Base-by-base conservation (phyloP, 2,797 vertebrate species). In the Bradypodion pumilum region DNA sequence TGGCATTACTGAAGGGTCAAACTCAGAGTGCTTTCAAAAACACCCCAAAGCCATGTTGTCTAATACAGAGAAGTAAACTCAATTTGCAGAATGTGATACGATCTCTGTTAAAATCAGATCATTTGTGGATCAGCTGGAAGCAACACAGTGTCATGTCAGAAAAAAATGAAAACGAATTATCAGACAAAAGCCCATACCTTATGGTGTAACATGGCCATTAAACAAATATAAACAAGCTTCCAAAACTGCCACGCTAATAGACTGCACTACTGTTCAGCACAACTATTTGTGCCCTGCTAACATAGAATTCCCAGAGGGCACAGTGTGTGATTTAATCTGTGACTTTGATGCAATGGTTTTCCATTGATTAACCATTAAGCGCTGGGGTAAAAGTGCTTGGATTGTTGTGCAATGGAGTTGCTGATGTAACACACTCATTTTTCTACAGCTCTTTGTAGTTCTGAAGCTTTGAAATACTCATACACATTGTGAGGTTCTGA, bases 361-460 rank as follows among this genome's bases (percentile, higher is more conserved):
- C 52, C 65, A 81, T 85, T 85, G 84, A 85, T 85, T 81, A 81
- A 81, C 73, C 66, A 69, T 85, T 75, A 69, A 70, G 32, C 84
- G 25, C 6, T 63, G 65, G 63, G 25, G 10, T 70, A 76, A n/a
- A 69, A 81, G 66, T 25, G 32, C 35, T 77, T 32, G 23, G 19
- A 68, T 27, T 59, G 63, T 80, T 15, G 5, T 63, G n/a, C 44
- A 65, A 27, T 52, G 42, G 21, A n/a, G 62, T 63, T 80, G 35
- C 62, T 23, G 40, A 59, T 69, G n/a, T 27, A 85, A 68, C 49
- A 25, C 52, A 75, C 8, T 78, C 68, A 46, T 69, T 75, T 42
- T 62, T 49, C 19, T n/a, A 10, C 5, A 52, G 25, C 23, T 15
- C 16, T 29, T 59, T 62, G 37, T 21, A 52, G 35, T 25, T n/a